Percentiles rank a stretch among this genome's conserved stretches.
Evolutionary conservation across 1,140 invertebrate species (phyloP).

Genomic region (Drosophila simulans): DNA sequence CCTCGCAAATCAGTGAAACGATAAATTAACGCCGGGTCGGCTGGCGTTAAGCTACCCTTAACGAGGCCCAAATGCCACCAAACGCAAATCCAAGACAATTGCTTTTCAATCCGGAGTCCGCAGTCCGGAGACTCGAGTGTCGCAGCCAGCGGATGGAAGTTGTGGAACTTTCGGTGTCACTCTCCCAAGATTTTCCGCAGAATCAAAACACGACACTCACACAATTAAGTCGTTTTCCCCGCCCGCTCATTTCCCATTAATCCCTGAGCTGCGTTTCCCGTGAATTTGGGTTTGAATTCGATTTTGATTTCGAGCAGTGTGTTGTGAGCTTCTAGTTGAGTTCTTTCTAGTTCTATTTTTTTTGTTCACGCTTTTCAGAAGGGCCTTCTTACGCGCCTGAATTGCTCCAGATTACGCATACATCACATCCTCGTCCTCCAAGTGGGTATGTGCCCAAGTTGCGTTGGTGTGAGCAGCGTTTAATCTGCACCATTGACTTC

Average conservation of each 20-base stretch:
- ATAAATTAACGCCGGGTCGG: conserved; percentile 69
- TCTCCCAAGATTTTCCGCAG: conserved; percentile 41
- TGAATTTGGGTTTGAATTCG: conserved; percentile 79
- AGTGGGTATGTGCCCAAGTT: conserved; percentile 11
- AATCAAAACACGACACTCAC: conserved; percentile 75
- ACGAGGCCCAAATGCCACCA: conserved; percentile 42
- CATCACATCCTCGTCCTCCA: conserved; percentile 38
- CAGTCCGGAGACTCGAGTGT: conserved; percentile 36
- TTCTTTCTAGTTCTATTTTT: conserved; percentile 18
- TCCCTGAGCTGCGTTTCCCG: conserved; percentile 27
- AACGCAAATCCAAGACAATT: conserved; percentile 83
- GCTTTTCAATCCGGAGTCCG: conserved; percentile 71
- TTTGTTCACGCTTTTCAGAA: conserved; percentile 57
- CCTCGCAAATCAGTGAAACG: conserved; percentile 70
- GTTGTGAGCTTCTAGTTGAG: conserved; percentile 30
- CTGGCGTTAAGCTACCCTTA: conserved; percentile 60
- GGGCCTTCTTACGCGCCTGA: conserved; percentile 80
- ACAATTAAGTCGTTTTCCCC: conserved; percentile 70
- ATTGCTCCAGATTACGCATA: conserved; percentile 83
- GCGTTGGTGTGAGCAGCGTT: conserved; percentile 63
- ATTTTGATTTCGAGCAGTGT: conserved; percentile 67
- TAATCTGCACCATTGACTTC: conserved; percentile 84
- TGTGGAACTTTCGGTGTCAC: conserved; percentile 26
- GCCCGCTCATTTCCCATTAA: conserved; percentile 13
- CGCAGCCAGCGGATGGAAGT: conserved; percentile 47